phyloP scores from a whole-genome alignment of 2,113 vertebrate species.

The Podocnemis expansa region DNA sequence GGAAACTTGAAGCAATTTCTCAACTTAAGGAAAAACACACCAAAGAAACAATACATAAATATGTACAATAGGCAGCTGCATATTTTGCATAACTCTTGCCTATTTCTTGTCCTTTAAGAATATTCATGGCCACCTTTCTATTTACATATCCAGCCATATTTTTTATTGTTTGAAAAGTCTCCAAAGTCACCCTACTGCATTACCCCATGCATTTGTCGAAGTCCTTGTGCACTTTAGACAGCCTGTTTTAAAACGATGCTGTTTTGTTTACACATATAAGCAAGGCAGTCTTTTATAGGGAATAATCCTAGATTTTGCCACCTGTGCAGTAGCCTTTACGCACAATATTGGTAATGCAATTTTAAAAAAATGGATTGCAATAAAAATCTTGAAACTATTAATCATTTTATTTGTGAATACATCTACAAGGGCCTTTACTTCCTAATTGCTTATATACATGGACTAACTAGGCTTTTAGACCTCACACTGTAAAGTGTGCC shows the following conservation, averaged over 20 bases:
- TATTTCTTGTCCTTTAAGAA: background rate
- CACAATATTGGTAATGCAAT: background rate
- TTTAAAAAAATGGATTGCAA: too few species aligned
- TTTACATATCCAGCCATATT: background rate
- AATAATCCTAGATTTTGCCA: background rate
- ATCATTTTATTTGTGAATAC: background rate
- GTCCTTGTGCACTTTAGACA: background rate
- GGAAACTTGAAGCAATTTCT: background rate
- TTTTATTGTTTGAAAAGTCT: background rate
- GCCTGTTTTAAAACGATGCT: background rate
- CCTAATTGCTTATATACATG: background rate
- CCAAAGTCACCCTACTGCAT: background rate
- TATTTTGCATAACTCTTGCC: background rate
- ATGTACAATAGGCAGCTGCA: background rate
- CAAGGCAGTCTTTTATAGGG: background rate
- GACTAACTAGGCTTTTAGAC: background rate
- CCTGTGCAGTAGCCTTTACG: background rate
- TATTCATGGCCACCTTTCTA: background rate
- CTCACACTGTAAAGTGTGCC: background rate
- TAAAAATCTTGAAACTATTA: background rate
- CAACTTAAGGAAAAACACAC: fast-evolving
- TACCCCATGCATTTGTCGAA: background rate
- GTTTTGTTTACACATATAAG: background rate
- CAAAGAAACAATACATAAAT: background rate
- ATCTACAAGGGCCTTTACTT: background rate